A percentile compares a stretch with the other conserved stretches of the same genome.
Evolutionary conservation across 1,140 invertebrate species (phyloP).

Genomic region (Drosophila fuyamai): DNA sequence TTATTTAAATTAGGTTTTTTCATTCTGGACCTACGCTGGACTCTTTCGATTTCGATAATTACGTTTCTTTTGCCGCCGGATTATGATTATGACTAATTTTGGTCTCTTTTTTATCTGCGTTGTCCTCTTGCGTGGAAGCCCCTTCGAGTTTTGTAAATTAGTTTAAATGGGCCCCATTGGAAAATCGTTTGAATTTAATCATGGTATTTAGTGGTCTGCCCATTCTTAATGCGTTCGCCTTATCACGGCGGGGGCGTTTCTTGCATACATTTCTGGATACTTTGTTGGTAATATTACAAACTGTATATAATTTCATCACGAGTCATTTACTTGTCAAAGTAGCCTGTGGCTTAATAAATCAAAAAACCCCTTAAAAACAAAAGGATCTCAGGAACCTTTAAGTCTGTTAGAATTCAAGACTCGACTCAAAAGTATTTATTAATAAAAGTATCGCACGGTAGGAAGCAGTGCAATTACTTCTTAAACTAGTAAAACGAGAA

Average conservation of each 20-base stretch:
- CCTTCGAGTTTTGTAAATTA: conserved; percentile 66
- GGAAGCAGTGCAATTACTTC: no score
- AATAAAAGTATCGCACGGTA: no score
- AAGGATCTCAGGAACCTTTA: no score
- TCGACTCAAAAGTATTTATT: no score
- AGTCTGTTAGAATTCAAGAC: no score
- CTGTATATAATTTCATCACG: neutral
- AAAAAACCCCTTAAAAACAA: no score
- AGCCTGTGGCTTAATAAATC: no score
- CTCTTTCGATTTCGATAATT: conserved; percentile 28
- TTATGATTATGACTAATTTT: conserved; percentile 79
- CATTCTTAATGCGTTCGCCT: neutral
- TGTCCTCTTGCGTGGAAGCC: conserved; percentile 17
- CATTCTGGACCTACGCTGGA: conserved; percentile 35
- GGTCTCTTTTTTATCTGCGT: neutral
- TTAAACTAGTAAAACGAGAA: no score
- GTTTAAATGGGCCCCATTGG: conserved; percentile 60
- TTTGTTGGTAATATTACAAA: no score
- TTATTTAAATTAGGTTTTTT: conserved; percentile 84
- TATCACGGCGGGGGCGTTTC: conserved; percentile 49
- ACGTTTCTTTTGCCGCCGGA: conserved; percentile 59
- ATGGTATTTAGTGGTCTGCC: conserved; percentile 31
- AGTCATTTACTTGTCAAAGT: no score
- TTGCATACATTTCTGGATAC: neutral
- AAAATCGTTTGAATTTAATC: conserved; percentile 25